Evolutionary conservation across 2,888 invertebrate genomes (phyloP).

Genomic region (Cerastoderma edule): DNA sequence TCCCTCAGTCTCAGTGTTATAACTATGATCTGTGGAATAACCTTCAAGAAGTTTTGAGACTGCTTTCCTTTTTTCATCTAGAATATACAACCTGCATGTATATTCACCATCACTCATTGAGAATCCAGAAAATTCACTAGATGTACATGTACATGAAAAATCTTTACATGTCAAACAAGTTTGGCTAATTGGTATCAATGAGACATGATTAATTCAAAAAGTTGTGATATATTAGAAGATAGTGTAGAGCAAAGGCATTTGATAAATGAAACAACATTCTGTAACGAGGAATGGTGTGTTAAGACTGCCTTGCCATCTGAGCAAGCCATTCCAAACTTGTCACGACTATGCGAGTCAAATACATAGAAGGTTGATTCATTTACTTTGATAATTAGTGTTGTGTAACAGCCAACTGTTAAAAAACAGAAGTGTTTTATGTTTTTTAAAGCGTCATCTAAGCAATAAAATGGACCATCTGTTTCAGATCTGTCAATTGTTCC

Average conservation of each 20-base stretch:
- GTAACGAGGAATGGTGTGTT: background rate
- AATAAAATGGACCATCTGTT: background rate
- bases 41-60: too few species aligned
- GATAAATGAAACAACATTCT: background rate
- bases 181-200: too few species aligned
- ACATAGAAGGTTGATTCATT: background rate
- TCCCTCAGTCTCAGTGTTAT: background rate
- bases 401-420: background rate
- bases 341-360: background rate
- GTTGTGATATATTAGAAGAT: too few species aligned
- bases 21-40: too few species aligned
- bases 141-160: background rate
- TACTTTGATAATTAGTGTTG: background rate
- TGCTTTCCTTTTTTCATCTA: background rate
- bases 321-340: background rate
- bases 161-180: too few species aligned
- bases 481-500: background rate
- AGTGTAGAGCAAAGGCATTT: too few species aligned
- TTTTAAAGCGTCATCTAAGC: background rate
- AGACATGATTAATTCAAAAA: too few species aligned
- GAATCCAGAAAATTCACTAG: conserved; percentile 1
- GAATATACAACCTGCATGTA: background rate
- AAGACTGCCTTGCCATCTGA: background rate
- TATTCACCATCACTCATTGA: background rate
- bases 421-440: background rate